phyloP scores from a whole-genome alignment of 2,888 invertebrate genomes.

The Malthinus flaveolus region DNA sequence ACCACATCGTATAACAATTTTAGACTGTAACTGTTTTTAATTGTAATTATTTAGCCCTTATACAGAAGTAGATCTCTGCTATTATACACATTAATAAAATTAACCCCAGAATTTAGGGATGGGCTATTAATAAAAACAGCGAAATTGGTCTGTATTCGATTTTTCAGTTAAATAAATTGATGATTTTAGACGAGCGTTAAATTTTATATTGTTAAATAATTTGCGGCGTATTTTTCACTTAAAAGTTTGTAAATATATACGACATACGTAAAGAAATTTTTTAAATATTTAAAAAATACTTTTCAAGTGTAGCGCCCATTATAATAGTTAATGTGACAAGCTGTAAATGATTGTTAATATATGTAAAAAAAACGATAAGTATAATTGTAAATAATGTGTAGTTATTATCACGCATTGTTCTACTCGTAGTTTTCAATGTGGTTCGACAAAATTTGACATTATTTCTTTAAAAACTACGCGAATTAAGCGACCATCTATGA shows the following conservation, averaged over 20 bases:
- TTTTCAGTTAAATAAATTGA: no score
- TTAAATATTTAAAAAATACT: conserved; percentile 7
- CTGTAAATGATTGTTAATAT: conserved; percentile 21
- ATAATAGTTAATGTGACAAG: conserved; percentile 19
- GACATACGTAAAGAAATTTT: conserved; percentile 3
- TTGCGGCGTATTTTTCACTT: conserved; percentile 6
- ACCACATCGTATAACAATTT: no score
- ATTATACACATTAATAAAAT: no score
- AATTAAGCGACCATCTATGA: not conserved
- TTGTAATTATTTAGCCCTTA: no score
- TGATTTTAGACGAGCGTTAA: not conserved
- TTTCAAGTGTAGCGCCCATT: conserved; percentile 17
- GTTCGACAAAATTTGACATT: not conserved
- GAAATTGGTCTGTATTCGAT: no score
- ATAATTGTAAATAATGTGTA: conserved; percentile 24
- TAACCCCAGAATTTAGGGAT: no score
- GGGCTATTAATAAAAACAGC: no score
- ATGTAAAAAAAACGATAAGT: conserved; percentile 18
- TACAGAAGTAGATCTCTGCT: no score
- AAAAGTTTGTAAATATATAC: conserved; percentile 1
- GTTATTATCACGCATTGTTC: conserved; percentile 21
- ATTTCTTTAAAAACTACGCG: not conserved
- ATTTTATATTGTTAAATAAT: conserved; percentile 1
- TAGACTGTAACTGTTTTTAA: no score
- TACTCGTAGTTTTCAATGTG: conserved; percentile 14